Percentiles rank a stretch among this genome's conserved stretches.
Conservation (phyloP, 2,797 vertebrate genomes). For the Pangasius macronema region DNA sequence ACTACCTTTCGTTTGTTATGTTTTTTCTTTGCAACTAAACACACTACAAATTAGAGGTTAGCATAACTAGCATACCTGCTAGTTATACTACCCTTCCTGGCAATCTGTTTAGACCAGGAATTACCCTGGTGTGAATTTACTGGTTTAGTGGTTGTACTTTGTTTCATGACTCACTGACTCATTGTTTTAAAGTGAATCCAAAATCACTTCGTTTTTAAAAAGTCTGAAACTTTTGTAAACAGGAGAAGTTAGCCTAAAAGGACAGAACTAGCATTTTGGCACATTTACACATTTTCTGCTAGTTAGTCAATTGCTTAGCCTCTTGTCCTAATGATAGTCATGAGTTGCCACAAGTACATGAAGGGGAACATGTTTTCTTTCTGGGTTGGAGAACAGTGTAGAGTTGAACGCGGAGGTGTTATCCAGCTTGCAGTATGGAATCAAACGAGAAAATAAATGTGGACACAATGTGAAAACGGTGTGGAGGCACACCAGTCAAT, state of each 20-base stretch:
- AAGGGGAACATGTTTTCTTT: not conserved
- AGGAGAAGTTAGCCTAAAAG: not conserved
- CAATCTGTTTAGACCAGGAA: not conserved
- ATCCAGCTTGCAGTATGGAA: slow-evolving; percentile 15
- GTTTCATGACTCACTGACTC: not conserved
- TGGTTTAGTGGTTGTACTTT: not conserved
- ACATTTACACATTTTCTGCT: not conserved
- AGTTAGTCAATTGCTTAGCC: not conserved
- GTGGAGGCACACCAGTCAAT: slow-evolving; percentile 27
- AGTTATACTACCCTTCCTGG: not conserved
- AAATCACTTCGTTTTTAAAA: not conserved
- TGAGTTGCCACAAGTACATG: not conserved
- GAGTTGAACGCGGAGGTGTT: slow-evolving; percentile 28
- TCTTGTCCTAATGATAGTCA: not conserved
- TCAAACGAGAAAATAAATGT: slow-evolving; percentile 7
- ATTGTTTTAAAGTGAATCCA: not conserved
- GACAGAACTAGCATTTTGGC: not conserved
- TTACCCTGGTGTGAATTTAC: not conserved
- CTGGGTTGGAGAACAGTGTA: not conserved
- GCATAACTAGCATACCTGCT: not conserved
- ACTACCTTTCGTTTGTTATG: too few relatives aligned
- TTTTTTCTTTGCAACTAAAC: not conserved
- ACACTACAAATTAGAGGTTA: not conserved
- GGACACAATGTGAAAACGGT: slow-evolving; percentile 24
- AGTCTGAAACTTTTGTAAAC: not conserved